Evolutionary conservation across 1,140 invertebrate genomes (phyloP).

Genomic region (Sarcophaga peregrina): DNA sequence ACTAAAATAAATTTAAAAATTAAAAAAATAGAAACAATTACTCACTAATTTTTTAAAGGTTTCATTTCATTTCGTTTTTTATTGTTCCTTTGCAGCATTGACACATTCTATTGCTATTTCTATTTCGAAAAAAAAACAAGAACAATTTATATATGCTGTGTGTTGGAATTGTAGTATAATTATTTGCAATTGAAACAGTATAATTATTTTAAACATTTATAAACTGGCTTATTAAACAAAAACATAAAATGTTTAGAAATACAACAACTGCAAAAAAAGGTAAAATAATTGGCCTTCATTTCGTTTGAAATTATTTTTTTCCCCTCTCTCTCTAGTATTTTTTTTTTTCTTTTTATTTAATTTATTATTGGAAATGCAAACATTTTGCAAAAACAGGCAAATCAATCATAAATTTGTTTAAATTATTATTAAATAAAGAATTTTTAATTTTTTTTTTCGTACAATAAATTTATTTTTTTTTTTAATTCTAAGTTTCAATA

Average conservation of each 20-base stretch:
- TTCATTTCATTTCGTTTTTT: too few relatives aligned
- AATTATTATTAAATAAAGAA: constrained; percentile 9
- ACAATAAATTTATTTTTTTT: too few relatives aligned
- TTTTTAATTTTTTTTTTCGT: neutral
- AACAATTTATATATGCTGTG: constrained; percentile 8
- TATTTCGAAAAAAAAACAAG: neutral
- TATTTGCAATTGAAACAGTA: constrained; percentile 32
- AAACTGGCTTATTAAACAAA: neutral
- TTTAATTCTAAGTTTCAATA: too few relatives aligned
- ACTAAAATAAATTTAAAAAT: neutral
- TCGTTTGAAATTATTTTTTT: constrained; percentile 27
- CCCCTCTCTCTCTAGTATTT: too few relatives aligned
- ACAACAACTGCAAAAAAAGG: constrained; percentile 17
- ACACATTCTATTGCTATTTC: neutral
- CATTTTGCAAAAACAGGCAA: constrained; percentile 11
- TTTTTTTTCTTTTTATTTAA: neutral
- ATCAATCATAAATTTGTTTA: constrained; percentile 16
- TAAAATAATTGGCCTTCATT: constrained; percentile 35
- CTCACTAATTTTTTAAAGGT: neutral
- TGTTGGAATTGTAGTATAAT: neutral
- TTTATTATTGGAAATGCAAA: constrained; percentile 39
- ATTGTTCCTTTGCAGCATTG: neutral
- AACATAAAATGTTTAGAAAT: neutral
- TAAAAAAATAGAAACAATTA: neutral
- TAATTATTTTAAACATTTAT: constrained; percentile 28